Evolutionary conservation across 2,797 vertebrate species (phyloP).

Genomic region (Menidia menidia): DNA sequence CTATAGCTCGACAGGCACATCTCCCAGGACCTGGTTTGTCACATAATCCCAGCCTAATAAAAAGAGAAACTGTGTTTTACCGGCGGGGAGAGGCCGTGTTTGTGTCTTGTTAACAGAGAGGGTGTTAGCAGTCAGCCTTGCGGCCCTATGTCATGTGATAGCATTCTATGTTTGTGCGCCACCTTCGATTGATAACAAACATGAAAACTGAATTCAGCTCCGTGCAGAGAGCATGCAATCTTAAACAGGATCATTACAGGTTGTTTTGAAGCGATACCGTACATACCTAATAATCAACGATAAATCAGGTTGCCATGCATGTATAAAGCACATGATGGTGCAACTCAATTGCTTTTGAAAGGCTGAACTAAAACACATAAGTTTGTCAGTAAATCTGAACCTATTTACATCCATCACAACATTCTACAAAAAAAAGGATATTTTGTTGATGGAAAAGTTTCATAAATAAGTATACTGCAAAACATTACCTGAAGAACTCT

Average conservation of each 20-base stretch:
- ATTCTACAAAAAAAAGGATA: background rate
- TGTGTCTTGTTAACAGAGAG: background rate
- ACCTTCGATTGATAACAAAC: conserved; percentile 29
- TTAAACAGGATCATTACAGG: conserved; percentile 10
- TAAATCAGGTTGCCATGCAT: background rate
- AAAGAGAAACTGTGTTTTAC: conserved; percentile 7
- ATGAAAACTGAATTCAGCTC: conserved; percentile 26
- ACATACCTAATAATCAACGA: background rate
- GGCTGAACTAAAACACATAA: conserved; percentile 3
- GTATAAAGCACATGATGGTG: background rate
- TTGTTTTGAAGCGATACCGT: conserved; percentile 1
- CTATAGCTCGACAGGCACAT: background rate
- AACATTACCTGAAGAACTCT: background rate
- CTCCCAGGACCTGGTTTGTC: conserved; percentile 24
- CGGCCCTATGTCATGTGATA: conserved; percentile 56
- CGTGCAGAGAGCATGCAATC: conserved; percentile 4
- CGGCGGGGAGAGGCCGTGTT: background rate
- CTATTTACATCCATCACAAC: background rate
- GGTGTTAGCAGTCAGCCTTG: conserved; percentile 16
- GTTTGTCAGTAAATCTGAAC: conserved; percentile 6
- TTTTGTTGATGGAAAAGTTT: background rate
- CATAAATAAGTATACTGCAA: too few relatives aligned
- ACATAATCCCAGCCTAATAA: conserved; percentile 31
- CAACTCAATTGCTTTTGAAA: background rate
- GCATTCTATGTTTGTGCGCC: conserved; percentile 28